Evolutionary conservation across 2,888 invertebrate species (phyloP).

Genomic region (Rhagonycha lutea): DNA sequence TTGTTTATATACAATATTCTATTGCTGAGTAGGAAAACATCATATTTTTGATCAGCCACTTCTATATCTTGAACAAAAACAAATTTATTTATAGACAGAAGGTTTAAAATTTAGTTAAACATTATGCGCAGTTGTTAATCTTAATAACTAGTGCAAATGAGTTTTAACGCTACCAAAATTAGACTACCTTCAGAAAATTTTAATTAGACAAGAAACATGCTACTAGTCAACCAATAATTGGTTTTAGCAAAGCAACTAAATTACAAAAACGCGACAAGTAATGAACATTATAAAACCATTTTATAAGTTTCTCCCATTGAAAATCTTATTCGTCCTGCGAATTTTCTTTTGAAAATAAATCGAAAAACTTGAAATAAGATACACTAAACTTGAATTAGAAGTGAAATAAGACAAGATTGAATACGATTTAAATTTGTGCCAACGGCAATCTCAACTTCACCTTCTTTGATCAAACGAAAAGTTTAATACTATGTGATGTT

Average conservation of each 20-base stretch:
- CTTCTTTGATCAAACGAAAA: slow-evolving; percentile 1
- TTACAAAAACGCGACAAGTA: neutral
- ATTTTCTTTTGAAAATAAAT: slow-evolving; percentile 11
- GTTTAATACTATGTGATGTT: neutral
- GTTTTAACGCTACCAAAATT: neutral
- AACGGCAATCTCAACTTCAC: neutral
- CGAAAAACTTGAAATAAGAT: slow-evolving; percentile 19
- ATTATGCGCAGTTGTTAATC: too few species aligned
- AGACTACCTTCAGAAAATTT: neutral
- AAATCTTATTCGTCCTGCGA: neutral
- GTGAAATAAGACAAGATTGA: slow-evolving; percentile 11
- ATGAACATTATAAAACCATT: slow-evolving; percentile 1
- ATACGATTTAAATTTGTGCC: slow-evolving; percentile 13
- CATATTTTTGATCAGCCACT: too few species aligned
- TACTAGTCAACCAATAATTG: neutral
- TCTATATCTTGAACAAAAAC: too few species aligned
- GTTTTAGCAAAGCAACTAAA: neutral
- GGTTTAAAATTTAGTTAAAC: too few species aligned
- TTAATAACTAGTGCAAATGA: neutral
- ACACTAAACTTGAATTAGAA: slow-evolving; percentile 13
- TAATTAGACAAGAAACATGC: neutral
- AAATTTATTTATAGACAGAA: too few species aligned
- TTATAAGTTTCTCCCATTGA: neutral
- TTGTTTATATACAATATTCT: too few species aligned
- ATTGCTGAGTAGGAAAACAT: too few species aligned